Evolutionary conservation across 2,113 vertebrate genomes (phyloP), one percentile per base, ranked within the genome.

Genomic region (mouse (Mus musculus)): DNA sequence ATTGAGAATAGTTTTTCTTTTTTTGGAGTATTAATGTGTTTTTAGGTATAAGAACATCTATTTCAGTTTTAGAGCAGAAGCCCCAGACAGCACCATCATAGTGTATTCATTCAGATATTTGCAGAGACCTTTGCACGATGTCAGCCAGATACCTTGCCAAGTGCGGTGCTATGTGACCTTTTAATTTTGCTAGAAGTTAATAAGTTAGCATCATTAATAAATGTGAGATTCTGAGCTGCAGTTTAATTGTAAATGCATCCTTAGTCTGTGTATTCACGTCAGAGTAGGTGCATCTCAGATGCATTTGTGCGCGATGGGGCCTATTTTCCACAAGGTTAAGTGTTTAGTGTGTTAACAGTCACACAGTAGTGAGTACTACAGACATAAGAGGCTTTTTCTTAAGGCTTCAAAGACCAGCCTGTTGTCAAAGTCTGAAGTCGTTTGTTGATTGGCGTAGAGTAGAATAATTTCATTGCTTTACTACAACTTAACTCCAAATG

Each of bases 401-500:
- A 3, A n/a, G 20, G 42, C 28, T 91, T 42, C 11, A 67, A 93
- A 88, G 14, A 88, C 89, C 63, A 87, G 61, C 63, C 94, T 94
- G 39, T 92, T 93, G 11, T 94, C 90, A 78, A 12, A 77, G 17
- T 90, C 88, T 90, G 88, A 96, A 49, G 71, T 80, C 39, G 94
- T 97, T 19, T 88, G 81, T 92, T 82, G 75, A 84, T 96, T 91
- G 89, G 89, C 39, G 90, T 95, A 71, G 92, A 96, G 85, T 33
- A 46, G 84, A 94, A 63, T 96, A 88, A 94, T 96, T 96, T 92
- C 39, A 2, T 82, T 90, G 69, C 88, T 30, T 88, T 95, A 59
- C 65, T 94, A 22, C 90, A 94, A 85, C 61, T 95, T 96, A 88
- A 89, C 96, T 96, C 92, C 86, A 94, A 67, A 88, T 97, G 94